These are phyloP conservation scores for Oxystoma pomonae DNA, from an alignment of 2,888 invertebrate species.

Conservation along the genomic window DNA sequence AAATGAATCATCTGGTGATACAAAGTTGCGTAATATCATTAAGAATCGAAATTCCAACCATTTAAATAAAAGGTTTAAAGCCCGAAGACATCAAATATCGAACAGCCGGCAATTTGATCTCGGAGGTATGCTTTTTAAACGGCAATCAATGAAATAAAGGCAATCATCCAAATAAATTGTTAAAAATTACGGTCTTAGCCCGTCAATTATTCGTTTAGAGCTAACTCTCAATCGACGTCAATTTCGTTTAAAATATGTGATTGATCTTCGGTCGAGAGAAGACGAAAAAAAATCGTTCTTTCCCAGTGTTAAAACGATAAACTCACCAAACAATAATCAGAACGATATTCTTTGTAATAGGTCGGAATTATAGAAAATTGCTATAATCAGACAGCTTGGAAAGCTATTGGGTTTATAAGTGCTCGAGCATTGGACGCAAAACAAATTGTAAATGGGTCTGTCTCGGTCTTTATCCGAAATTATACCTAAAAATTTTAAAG, in stretches of 20 bases:
- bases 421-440: not conserved
- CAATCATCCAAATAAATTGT: constrained; percentile 14
- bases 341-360: not conserved
- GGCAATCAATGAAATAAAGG: constrained; percentile 12
- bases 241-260: not conserved
- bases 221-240: not conserved
- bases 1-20: too few relatives aligned
- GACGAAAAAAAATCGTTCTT: not conserved
- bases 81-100: not conserved
- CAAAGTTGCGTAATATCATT: not conserved
- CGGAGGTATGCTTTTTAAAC: not conserved
- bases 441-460: not conserved
- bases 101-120: not conserved
- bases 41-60: not conserved
- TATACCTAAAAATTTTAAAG: too few relatives aligned
- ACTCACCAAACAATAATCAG: not conserved
- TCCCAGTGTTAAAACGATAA: not conserved
- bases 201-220: not conserved
- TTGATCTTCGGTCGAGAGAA: not conserved
- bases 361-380: not conserved
- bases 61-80: not conserved
- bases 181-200: constrained; percentile 13
- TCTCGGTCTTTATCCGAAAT: too few relatives aligned
- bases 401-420: too few relatives aligned
- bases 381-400: not conserved